Evolutionary conservation across 1,140 invertebrate genomes (phyloP).

Genomic region (Zaprionus tsacasi): DNA sequence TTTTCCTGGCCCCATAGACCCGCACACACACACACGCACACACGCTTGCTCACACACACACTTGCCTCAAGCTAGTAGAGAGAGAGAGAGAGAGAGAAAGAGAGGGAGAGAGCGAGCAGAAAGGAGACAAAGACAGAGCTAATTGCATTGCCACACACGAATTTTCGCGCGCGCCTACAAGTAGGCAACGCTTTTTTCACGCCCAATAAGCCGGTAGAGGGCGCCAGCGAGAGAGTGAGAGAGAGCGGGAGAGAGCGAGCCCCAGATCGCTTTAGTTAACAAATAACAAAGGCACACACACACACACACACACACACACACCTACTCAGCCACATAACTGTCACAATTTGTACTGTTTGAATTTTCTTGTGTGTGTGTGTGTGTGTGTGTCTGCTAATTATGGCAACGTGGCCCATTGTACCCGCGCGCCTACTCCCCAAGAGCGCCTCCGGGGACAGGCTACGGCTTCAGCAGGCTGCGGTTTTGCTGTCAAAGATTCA

Average conservation of each 20-base stretch:
- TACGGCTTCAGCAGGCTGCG: background rate
- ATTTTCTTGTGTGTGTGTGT: slow-evolving; percentile 28
- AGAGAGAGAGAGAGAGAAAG: background rate
- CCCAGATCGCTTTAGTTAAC: slow-evolving; percentile 25
- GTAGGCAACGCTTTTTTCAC: slow-evolving; percentile 62
- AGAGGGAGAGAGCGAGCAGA: background rate
- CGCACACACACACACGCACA: slow-evolving; percentile 19
- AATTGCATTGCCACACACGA: slow-evolving; percentile 68
- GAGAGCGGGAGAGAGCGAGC: background rate
- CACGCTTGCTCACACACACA: slow-evolving; percentile 12
- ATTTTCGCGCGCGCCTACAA: slow-evolving; percentile 45
- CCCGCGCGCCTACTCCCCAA: slow-evolving; percentile 10
- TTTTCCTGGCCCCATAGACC: slow-evolving; percentile 60
- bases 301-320: slow-evolving; percentile 7
- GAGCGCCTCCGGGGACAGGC: slow-evolving; percentile 58
- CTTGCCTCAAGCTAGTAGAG: slow-evolving; percentile 63
- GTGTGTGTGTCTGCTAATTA: slow-evolving; percentile 23
- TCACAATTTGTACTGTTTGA: slow-evolving; percentile 40
- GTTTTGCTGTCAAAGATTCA: slow-evolving; percentile 32
- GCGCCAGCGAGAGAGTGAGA: slow-evolving; percentile 34
- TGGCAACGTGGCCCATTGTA: slow-evolving; percentile 35
- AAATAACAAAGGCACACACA: slow-evolving; percentile 25
- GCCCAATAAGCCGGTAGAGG: slow-evolving; percentile 57
- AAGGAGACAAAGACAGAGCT: slow-evolving; percentile 58
- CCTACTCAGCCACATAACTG: slow-evolving; percentile 27